Evolutionary conservation across 1,140 invertebrate genomes (phyloP).

Genomic region (Teleogryllus occipitalis): DNA sequence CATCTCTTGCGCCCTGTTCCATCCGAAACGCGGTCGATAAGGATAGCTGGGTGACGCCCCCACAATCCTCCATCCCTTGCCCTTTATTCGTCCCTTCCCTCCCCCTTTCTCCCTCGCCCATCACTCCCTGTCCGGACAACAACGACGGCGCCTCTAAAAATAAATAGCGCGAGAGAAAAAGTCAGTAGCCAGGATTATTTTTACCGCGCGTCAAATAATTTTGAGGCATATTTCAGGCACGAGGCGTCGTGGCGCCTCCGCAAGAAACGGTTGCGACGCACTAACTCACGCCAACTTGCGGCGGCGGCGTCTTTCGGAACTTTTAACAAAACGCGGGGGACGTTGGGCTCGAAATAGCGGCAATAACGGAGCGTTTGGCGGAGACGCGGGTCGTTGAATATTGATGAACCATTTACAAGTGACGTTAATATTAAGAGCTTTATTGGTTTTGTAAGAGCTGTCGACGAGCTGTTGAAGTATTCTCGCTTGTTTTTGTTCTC

Average conservation of each 20-base stretch:
- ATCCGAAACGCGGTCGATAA: no score
- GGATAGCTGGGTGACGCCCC: no score
- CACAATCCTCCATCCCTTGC: no score
- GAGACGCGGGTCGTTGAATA: background rate
- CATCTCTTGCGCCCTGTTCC: no score
- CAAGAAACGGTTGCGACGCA: background rate
- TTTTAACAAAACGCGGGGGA: background rate
- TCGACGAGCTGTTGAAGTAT: background rate
- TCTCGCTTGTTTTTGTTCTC: no score
- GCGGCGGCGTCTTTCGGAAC: background rate
- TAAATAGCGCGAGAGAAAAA: constrained; percentile 4
- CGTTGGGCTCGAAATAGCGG: background rate
- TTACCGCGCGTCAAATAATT: background rate
- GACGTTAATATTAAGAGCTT: background rate
- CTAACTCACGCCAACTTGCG: background rate
- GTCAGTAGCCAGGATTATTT: background rate
- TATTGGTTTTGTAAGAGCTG: background rate
- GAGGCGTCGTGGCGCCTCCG: background rate
- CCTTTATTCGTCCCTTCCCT: no score
- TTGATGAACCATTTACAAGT: background rate
- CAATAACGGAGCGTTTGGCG: background rate
- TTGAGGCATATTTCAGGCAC: background rate
- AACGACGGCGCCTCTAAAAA: background rate
- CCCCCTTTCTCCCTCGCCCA: no score
- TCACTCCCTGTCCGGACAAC: no score